Conservation (phyloP, 2,113 vertebrate genomes). For the Heteronetta atricapilla region DNA sequence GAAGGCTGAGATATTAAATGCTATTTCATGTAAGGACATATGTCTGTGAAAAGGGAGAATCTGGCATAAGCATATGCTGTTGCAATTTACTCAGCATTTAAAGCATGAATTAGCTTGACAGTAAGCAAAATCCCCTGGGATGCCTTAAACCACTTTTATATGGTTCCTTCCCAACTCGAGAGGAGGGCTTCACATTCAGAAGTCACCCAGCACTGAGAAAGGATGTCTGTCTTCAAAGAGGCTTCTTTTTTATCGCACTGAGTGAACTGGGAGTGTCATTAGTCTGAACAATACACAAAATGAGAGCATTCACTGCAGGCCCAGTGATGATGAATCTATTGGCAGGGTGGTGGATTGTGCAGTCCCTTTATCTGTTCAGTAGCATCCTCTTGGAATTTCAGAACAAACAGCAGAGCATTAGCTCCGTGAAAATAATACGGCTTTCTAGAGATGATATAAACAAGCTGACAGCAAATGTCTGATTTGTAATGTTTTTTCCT, state of each 20-base stretch:
- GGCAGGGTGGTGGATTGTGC: neutral
- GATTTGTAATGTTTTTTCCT: neutral
- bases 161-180: neutral
- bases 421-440: neutral
- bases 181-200: neutral
- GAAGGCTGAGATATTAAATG: neutral
- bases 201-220: neutral
- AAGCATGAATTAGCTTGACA: constrained; percentile 36
- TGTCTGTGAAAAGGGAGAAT: constrained; percentile 1
- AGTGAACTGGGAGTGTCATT: neutral
- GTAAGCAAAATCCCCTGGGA: constrained; percentile 15
- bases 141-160: constrained; percentile 9
- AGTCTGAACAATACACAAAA: neutral
- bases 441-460: neutral
- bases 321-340: neutral
- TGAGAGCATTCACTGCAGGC: neutral
- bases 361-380: neutral
- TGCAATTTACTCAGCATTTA: constrained; percentile 36
- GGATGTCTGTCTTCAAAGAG: neutral
- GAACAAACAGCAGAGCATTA: neutral
- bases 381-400: neutral
- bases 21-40: neutral
- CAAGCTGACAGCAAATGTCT: neutral
- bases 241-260: neutral
- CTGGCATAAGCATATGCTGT: constrained; percentile 4